These are phyloP conservation scores for Acrossocheilus fasciatus DNA, from an alignment of 2,797 vertebrate genomes.

Conservation along the genomic window DNA sequence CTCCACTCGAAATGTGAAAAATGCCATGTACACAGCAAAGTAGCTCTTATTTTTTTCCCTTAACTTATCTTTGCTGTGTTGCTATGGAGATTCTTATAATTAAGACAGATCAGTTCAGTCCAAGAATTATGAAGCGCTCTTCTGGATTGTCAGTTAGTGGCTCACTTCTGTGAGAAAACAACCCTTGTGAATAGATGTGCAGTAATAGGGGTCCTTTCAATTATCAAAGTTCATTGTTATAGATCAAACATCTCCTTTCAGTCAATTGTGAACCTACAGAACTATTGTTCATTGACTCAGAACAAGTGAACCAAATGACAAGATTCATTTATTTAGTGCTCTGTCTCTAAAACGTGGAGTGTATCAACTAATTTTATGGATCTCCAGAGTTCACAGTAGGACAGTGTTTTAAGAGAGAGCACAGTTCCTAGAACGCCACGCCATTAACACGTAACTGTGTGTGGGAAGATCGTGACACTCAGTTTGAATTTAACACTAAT, in stretches of 20 bases:
- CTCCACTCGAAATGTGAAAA: background rate
- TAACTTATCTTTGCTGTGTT: background rate
- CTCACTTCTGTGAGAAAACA: background rate
- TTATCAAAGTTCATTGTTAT: background rate
- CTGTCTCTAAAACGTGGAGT: constrained; percentile 15
- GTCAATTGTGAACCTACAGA: background rate
- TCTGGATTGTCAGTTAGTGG: background rate
- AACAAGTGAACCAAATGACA: constrained; percentile 34
- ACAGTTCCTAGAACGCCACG: constrained; percentile 49
- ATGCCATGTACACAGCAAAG: background rate
- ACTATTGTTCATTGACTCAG: constrained; percentile 15
- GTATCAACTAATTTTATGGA: constrained; percentile 49
- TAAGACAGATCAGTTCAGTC: background rate
- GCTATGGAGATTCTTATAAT: constrained; percentile 14
- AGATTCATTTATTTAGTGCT: background rate
- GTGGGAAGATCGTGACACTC: background rate
- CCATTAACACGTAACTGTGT: constrained; percentile 27
- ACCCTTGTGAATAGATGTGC: background rate
- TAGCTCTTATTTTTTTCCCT: background rate
- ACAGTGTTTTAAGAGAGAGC: constrained; percentile 6
- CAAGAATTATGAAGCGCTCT: background rate
- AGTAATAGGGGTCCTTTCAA: constrained; percentile 6
- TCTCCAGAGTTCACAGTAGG: constrained; percentile 26
- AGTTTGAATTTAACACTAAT: constrained; percentile 16
- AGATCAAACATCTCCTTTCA: constrained; percentile 1